Percentiles rank a stretch among this genome's conserved stretches.
These are phyloP conservation scores for Chionomys nivalis DNA, from an alignment of 2,113 vertebrate genomes.

Conservation along the genomic window DNA sequence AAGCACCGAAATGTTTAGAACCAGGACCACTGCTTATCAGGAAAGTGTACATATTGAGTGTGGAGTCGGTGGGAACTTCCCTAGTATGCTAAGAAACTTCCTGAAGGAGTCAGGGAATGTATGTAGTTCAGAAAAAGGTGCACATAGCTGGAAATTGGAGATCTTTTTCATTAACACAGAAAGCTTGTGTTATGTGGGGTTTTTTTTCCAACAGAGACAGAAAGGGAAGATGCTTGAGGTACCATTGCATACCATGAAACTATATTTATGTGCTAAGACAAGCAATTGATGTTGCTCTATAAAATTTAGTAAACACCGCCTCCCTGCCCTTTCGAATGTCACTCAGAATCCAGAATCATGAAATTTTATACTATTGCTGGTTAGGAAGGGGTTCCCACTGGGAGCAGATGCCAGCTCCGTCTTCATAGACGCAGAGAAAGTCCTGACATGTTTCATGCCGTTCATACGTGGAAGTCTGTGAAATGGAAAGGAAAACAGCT, in stretches of 20 bases:
- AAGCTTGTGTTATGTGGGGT: slow-evolving; percentile 48
- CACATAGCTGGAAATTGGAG: slow-evolving; percentile 29
- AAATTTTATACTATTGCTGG: slow-evolving; percentile 88
- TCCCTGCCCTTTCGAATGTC: slow-evolving; percentile 86
- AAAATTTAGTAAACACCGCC: slow-evolving; percentile 86
- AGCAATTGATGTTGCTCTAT: slow-evolving; percentile 85
- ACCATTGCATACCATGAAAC: slow-evolving; percentile 83
- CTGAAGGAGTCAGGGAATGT: not conserved
- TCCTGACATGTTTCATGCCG: slow-evolving; percentile 92
- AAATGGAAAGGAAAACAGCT: slow-evolving; percentile 93
- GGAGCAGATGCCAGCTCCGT: slow-evolving; percentile 89
- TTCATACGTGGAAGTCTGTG: slow-evolving; percentile 91
- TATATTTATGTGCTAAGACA: slow-evolving; percentile 85
- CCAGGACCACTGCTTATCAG: not conserved
- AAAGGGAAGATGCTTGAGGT: slow-evolving; percentile 64
- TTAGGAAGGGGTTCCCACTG: slow-evolving; percentile 87
- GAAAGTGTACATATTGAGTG: not conserved
- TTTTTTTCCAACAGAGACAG: not conserved
- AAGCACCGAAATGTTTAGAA: not conserved
- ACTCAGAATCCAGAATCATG: slow-evolving; percentile 87
- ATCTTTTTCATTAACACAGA: slow-evolving; percentile 76
- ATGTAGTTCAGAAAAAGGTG: not conserved
- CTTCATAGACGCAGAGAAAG: slow-evolving; percentile 89
- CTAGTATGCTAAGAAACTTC: not conserved
- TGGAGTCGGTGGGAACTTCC: not conserved